Evolutionary conservation across 2,888 invertebrate genomes (phyloP).

Genomic region (Dryomyza anilis): DNA sequence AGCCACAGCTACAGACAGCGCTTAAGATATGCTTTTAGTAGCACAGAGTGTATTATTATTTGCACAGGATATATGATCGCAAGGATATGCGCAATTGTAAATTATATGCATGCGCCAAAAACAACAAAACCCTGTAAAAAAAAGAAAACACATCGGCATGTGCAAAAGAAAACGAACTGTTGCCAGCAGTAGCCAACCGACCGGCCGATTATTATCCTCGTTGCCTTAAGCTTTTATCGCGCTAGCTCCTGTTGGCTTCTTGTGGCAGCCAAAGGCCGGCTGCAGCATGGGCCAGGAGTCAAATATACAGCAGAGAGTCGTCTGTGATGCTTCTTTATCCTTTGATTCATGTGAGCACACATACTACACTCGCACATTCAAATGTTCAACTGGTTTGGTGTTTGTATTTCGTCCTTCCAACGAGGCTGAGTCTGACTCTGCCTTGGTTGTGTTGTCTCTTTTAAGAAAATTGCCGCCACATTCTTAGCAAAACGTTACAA

Average conservation of each 20-base stretch:
- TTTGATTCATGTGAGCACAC: constrained; percentile 23
- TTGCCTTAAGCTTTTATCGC: constrained; percentile 29
- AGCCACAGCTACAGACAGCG: neutral
- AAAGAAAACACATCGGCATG: neutral
- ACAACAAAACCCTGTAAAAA: too few relatives aligned
- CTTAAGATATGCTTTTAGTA: constrained; percentile 29
- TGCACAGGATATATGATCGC: constrained; percentile 17
- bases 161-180: constrained; percentile 1
- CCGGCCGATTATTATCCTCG: constrained; percentile 6
- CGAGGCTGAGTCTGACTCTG: neutral
- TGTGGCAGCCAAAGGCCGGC: neutral
- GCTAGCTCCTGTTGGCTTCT: neutral
- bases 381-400: neutral
- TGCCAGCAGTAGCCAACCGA: neutral
- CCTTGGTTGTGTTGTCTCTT: neutral
- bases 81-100: constrained; percentile 28
- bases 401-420: too few relatives aligned
- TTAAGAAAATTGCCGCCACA: constrained; percentile 1
- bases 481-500: constrained; percentile 8
- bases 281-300: neutral
- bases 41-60: constrained; percentile 22
- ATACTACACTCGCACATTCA: too few relatives aligned
- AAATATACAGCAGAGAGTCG: too few relatives aligned
- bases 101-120: constrained; percentile 15
- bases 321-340: constrained; percentile 13